These are phyloP conservation scores for Gisinianus flammeolus DNA, from an alignment of 2,888 invertebrate species.

Conservation along the genomic window DNA sequence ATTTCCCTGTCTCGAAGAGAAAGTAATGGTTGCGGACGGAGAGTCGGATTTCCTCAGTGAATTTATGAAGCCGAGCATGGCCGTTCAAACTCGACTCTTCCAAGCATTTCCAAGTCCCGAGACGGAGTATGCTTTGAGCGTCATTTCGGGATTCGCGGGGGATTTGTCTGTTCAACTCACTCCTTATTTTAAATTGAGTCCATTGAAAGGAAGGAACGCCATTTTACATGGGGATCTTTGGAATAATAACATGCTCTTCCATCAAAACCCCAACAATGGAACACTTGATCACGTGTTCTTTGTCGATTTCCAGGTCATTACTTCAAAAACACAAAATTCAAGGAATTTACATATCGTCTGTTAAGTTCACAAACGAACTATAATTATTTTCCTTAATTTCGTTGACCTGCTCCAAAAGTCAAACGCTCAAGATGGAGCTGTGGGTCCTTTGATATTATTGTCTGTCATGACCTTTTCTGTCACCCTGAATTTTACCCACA, in stretches of 20 bases:
- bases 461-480: too few species aligned
- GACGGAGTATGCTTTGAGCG: neutral
- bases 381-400: too few species aligned
- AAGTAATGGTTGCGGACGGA: neutral
- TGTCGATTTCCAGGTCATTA: slow-evolving; percentile 4
- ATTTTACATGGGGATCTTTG: slow-evolving; percentile 42
- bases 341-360: too few species aligned
- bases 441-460: too few species aligned
- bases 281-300: neutral
- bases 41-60: neutral
- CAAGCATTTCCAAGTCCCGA: neutral
- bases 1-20: slow-evolving; percentile 7
- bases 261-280: neutral
- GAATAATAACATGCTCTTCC: slow-evolving; percentile 29
- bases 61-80: neutral
- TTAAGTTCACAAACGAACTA: too few species aligned
- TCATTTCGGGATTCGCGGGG: neutral
- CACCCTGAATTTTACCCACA: too few species aligned
- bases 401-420: too few species aligned
- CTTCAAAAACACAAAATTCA: too few species aligned
- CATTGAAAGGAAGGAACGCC: neutral
- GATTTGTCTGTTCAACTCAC: neutral
- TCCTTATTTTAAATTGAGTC: neutral
- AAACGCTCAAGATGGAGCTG: too few species aligned
- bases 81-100: neutral